These are phyloP conservation scores for Lepidurus couesii DNA, from an alignment of 1,140 invertebrate genomes.

Conservation along the genomic window DNA sequence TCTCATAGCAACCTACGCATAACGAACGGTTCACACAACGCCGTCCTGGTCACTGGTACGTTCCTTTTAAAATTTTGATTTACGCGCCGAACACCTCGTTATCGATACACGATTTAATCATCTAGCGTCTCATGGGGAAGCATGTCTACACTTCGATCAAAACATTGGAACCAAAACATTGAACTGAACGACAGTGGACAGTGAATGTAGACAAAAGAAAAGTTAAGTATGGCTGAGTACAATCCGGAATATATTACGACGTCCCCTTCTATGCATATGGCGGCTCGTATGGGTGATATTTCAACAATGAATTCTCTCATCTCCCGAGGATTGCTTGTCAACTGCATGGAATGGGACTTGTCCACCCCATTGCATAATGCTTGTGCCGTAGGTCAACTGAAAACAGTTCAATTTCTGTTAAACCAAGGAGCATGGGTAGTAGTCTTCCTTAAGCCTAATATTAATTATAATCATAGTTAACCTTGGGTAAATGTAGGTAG, in stretches of 20 bases:
- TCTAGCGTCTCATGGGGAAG: no score
- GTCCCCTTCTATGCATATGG: constrained; percentile 28
- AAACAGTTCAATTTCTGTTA: constrained; percentile 29
- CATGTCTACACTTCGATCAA: no score
- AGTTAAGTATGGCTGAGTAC: background rate
- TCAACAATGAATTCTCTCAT: constrained; percentile 29
- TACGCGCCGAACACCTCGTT: no score
- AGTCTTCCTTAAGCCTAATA: background rate
- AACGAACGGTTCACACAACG: no score
- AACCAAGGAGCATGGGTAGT: constrained; percentile 31
- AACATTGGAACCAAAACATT: background rate
- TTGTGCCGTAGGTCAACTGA: constrained; percentile 8
- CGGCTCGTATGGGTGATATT: constrained; percentile 28
- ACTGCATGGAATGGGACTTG: constrained; percentile 30
- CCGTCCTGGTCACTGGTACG: no score
- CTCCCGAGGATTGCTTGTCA: constrained; percentile 29
- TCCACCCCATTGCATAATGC: constrained; percentile 33
- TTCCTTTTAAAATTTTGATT: no score
- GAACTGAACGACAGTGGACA: background rate
- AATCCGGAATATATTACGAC: background rate
- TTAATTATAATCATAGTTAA: background rate
- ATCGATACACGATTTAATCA: no score
- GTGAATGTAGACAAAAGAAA: background rate
- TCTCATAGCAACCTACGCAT: no score
- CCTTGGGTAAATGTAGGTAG: background rate